phyloP scores from a whole-genome alignment of 1,140 invertebrate genomes.

The Cryptotermes secundus region DNA sequence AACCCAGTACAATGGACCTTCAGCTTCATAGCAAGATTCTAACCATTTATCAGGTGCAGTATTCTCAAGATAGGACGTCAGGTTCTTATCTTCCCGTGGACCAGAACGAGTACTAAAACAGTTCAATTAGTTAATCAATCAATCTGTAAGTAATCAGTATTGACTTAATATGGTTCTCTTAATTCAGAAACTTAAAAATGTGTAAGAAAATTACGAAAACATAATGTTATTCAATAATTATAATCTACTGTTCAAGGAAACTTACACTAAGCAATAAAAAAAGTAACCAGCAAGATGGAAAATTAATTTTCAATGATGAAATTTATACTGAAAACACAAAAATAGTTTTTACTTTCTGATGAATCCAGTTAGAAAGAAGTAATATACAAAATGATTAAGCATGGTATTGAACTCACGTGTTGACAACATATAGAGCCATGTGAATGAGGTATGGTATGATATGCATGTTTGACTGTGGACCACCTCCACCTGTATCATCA shows the following conservation, averaged over 20 bases:
- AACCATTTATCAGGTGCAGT: slow-evolving; percentile 57
- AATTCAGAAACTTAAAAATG: too few relatives aligned
- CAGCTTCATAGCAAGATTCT: slow-evolving; percentile 83
- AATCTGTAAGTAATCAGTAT: not conserved
- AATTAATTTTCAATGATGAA: too few relatives aligned
- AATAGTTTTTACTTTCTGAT: too few relatives aligned
- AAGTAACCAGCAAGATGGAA: too few relatives aligned
- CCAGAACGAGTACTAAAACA: slow-evolving; percentile 69
- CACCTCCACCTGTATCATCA: slow-evolving; percentile 95
- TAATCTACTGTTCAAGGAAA: not conserved
- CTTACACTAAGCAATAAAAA: not conserved
- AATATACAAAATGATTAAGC: too few relatives aligned
- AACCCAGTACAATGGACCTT: slow-evolving; percentile 85
- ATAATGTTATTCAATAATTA: not conserved
- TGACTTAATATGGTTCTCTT: not conserved
- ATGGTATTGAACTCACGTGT: slow-evolving; percentile 68
- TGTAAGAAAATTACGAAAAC: too few relatives aligned
- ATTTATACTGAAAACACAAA: too few relatives aligned
- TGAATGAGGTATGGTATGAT: slow-evolving; percentile 92
- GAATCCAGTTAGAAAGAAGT: too few relatives aligned
- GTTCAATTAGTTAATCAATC: slow-evolving; percentile 36
- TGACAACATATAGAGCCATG: slow-evolving; percentile 93
- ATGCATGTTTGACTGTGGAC: slow-evolving; percentile 96
- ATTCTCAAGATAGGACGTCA: slow-evolving; percentile 65
- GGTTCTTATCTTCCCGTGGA: slow-evolving; percentile 69